These are phyloP conservation scores for Oreochromis spilurus DNA, from an alignment of 2,113 vertebrate species.

Conservation along the genomic window DNA sequence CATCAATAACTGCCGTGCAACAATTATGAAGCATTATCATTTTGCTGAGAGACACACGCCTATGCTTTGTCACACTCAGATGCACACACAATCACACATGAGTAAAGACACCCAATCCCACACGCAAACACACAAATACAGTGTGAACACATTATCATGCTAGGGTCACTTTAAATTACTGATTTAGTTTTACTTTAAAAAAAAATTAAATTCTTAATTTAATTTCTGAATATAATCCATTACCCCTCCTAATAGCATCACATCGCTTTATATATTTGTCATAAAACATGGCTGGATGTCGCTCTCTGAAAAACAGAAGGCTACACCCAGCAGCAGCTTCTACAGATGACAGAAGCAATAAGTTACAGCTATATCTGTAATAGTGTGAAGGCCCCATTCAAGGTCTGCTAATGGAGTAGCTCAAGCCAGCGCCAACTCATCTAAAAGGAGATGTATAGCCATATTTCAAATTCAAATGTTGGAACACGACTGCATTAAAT, in stretches of 20 bases:
- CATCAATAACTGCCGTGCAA: slow-evolving; percentile 36
- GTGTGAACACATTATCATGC: background rate
- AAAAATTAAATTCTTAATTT: background rate
- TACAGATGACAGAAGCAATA: slow-evolving; percentile 37
- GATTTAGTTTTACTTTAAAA: background rate
- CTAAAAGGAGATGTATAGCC: slow-evolving; percentile 48
- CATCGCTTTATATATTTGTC: background rate
- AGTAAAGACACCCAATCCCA: background rate
- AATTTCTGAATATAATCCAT: background rate
- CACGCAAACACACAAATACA: background rate
- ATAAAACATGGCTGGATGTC: background rate
- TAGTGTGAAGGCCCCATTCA: slow-evolving; percentile 43
- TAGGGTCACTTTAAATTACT: background rate
- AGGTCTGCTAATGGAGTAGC: slow-evolving; percentile 57
- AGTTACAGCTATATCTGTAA: slow-evolving; percentile 40
- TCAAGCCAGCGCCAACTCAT: slow-evolving; percentile 56
- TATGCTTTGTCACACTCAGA: slow-evolving; percentile 28
- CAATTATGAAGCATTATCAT: slow-evolving; percentile 40
- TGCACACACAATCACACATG: slow-evolving; percentile 15
- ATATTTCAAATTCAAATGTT: slow-evolving; percentile 57
- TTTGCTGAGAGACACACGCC: slow-evolving; percentile 30
- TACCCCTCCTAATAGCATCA: background rate
- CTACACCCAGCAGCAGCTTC: background rate
- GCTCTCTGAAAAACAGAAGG: slow-evolving; percentile 6
- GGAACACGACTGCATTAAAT: slow-evolving; percentile 53